Evolutionary conservation across 2,888 invertebrate genomes (phyloP).

Genomic region (Dryobotodes eremita): DNA sequence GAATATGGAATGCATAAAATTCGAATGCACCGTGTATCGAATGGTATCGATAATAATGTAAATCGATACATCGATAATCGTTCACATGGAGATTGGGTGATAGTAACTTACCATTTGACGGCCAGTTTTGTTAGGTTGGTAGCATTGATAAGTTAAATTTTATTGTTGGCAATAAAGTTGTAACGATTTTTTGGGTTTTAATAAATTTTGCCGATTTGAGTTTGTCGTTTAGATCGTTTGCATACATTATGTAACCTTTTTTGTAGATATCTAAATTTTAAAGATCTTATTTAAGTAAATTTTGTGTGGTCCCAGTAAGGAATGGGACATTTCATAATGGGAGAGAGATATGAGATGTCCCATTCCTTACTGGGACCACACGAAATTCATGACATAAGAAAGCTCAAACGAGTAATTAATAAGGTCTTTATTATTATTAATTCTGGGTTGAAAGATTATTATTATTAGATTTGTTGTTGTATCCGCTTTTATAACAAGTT

Average conservation of each 20-base stretch:
- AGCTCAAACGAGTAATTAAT: not conserved
- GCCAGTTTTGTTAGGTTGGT: conserved; percentile 59
- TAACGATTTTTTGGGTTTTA: conserved; percentile 21
- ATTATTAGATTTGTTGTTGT: not conserved
- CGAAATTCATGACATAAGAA: not conserved
- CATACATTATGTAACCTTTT: conserved; percentile 31
- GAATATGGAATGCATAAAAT: conserved; percentile 69
- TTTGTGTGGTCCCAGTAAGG: conserved; percentile 2
- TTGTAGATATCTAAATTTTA: not conserved
- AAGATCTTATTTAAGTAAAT: not conserved
- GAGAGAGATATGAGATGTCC: no score
- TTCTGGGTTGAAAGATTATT: not conserved
- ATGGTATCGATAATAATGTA: conserved; percentile 65
- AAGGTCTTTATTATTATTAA: not conserved
- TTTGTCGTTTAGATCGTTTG: conserved; percentile 42
- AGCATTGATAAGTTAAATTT: conserved; percentile 51
- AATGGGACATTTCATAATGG: conserved; percentile 12
- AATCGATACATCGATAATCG: conserved; percentile 63
- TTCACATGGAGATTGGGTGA: conserved; percentile 55
- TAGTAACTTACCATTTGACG: conserved; percentile 49
- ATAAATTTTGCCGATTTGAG: conserved; percentile 20
- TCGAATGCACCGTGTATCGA: conserved; percentile 66
- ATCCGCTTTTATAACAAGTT: no score
- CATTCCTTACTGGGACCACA: no score
- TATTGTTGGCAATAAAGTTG: conserved; percentile 48